Evolutionary conservation across 2,797 vertebrate species (phyloP), one percentile per base, ranked within the genome.

Genomic region (Zonotrichia albicollis): DNA sequence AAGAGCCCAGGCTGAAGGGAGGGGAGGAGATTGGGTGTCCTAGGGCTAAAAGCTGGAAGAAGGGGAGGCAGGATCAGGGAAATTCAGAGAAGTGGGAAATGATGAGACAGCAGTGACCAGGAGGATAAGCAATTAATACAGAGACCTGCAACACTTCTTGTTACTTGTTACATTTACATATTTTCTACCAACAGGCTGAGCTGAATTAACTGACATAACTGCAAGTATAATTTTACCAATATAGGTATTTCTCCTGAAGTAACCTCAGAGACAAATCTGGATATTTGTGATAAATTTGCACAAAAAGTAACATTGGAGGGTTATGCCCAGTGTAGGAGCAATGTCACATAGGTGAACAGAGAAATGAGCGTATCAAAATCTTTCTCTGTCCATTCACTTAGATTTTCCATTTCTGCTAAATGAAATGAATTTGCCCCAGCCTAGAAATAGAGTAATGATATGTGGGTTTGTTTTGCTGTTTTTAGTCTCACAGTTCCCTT

Each of bases 371-470:
- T 64, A 40, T 29, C 0, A 1, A 84, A 90, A 65, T 70, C 71
- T 18, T 71, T 88, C 32, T 72, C 66, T 68, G 27, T 54, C 79
- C 30, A 22, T 91, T 91, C 54, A 78, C 15, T 86, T 84, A 30
- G 50, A 88, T 66, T 81, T 90, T 85, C 43, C 60, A 27, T 26
- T 58, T 62, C 48, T 86, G 51, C 46, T 90, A 73, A 88, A 58
- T n/a, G 6, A 54, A 81, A 88, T 4, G 32, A 70, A 70, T 38
- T 70, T 84, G 13, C 0, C 0, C 32, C 78, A 86, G 29, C 51
- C 29, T 43, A 75, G 26, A 66, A 30, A 84, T 55, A 42, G 13
- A 53, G 7, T 22, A 72, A 53, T 1, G 0, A 5, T 71, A 16
- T 42, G 16, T 51, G 67, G 8, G 13, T 61, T 94, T 76, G 34